Conservation (phyloP, 35 echinoderm and acorn worm genomes). For the Lytechinus pictus region DNA sequence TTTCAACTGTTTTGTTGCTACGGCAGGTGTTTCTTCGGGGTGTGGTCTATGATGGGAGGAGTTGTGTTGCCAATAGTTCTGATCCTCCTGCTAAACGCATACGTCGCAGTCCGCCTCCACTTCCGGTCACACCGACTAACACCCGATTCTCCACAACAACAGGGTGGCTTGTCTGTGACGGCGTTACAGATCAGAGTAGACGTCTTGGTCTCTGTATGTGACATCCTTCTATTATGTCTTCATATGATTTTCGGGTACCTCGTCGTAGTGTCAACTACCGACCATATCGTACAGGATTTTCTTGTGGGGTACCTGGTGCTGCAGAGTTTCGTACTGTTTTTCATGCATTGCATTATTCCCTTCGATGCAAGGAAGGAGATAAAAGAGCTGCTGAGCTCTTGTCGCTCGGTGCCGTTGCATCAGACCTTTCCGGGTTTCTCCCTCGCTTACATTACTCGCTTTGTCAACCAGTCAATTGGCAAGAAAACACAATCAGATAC, state of each 20-base stretch:
- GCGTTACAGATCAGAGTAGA: neutral
- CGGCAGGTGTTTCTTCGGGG: constrained; percentile 5
- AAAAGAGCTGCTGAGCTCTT: neutral
- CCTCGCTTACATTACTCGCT: neutral
- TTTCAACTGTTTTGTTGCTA: too few species aligned
- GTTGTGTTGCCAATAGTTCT: neutral
- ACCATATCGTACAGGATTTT: neutral
- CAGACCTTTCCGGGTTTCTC: neutral
- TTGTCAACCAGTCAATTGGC: neutral
- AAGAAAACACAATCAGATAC: neutral
- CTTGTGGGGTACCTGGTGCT: neutral
- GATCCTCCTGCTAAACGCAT: neutral
- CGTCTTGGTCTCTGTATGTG: neutral
- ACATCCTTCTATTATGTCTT: neutral
- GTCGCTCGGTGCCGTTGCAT: neutral
- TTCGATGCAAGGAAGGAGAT: neutral
- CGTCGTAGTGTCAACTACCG: neutral
- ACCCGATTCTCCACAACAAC: neutral
- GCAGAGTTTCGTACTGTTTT: neutral
- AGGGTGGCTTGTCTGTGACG: neutral
- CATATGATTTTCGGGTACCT: neutral
- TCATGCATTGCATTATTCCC: neutral
- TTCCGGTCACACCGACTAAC: neutral
- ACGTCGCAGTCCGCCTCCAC: neutral
- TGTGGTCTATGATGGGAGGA: constrained; percentile 8